Conservation (phyloP, 2,797 vertebrate species). For the Paguma larvata region DNA sequence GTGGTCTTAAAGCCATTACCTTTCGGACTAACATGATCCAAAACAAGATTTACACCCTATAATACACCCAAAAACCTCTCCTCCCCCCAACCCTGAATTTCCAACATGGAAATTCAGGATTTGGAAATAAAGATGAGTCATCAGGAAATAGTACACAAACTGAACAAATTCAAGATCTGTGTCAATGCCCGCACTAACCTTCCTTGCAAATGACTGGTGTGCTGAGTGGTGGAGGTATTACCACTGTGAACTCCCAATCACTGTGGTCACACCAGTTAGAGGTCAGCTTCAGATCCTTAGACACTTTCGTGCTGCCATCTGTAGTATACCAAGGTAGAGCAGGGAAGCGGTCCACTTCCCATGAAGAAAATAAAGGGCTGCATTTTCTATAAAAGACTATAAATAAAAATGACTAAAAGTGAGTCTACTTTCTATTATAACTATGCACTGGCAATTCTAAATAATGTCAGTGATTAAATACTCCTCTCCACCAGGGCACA, state of each 20-base stretch:
- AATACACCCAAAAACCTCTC: background rate
- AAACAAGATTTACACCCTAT: background rate
- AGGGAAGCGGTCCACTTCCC: background rate
- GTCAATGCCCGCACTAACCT: background rate
- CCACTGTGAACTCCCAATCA: background rate
- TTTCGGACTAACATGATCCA: constrained; percentile 34
- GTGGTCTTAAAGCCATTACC: background rate
- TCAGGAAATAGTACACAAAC: background rate
- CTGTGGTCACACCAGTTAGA: background rate
- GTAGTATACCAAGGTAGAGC: background rate
- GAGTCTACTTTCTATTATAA: background rate
- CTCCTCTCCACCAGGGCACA: background rate
- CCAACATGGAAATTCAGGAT: background rate
- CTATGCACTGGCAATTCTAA: background rate
- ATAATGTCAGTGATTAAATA: background rate
- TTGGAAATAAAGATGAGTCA: background rate
- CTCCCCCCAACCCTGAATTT: too few species aligned
- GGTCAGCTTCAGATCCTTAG: background rate
- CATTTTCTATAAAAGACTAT: constrained; percentile 26
- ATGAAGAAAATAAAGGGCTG: background rate
- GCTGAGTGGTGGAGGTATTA: background rate
- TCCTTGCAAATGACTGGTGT: background rate
- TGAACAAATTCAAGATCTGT: constrained; percentile 30
- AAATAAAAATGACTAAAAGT: background rate
- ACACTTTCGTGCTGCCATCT: background rate